Evolutionary conservation across 2,888 invertebrate genomes (phyloP), one percentile per base, ranked within the genome.

Genomic region (Notocelia uddmanniana): DNA sequence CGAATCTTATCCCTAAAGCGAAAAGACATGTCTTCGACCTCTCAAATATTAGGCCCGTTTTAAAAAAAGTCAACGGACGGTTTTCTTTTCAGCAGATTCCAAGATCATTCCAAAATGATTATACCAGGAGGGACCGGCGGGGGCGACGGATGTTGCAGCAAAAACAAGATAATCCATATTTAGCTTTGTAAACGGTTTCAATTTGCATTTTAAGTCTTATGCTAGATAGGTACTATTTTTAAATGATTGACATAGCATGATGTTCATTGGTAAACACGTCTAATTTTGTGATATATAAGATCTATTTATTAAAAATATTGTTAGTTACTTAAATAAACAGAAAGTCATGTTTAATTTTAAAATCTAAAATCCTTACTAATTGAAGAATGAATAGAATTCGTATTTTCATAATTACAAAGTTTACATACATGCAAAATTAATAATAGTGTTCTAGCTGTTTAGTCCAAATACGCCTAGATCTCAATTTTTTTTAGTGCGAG

Each of bases 81-180:
- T 57, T 60, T 60, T 60, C 9, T 45, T 60, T 60, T 45, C 60
- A 26, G 45, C 60, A 23, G 60, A 60, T 23, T n/a, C 60, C 23
- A 60, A 60, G 60, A 45, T 21, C 21, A 13, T 60, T n/a, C 60
- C 60, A 45, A 60, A 60, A 60, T 60, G 60, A 60, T 45, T 26
- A 23, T 60, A 2, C n/a, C 60, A 18, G 23, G 45, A 41, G 10
- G 60, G n/a, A n/a, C 23, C 45, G 45, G 60, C n/a, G 45, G 23
- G 23, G 5, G 13, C 37, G 37, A 19, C 9, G 21, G 26, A 31
- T 11, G n/a, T n/a, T 58, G 34, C 18, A 19, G 19, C 34, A 19
- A 18, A 23, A 37, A 19, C 34, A 58, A 34, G 34, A 34, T 37
- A 37, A 19, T 37, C 21, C 19, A 19, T 54, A 13, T 19, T 45